phyloP scores from a whole-genome alignment of 2,797 vertebrate genomes.

The Dermochelys coriacea region DNA sequence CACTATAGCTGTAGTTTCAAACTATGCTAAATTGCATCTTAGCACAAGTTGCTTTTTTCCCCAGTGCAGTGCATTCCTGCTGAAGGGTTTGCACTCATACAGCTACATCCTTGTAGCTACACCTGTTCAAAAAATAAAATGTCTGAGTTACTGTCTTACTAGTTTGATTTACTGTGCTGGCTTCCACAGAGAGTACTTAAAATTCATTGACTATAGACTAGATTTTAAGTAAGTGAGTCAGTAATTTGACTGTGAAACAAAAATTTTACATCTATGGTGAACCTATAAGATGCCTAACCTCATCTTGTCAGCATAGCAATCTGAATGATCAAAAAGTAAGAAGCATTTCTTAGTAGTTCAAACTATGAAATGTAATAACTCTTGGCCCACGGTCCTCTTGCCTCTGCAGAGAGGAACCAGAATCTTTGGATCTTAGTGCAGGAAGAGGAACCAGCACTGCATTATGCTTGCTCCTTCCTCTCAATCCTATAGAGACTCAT shows the following conservation, averaged over 20 bases:
- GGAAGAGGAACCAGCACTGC: background rate
- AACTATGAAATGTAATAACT: background rate
- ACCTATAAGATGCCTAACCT: background rate
- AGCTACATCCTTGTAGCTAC: background rate
- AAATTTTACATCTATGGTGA: background rate
- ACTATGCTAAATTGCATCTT: background rate
- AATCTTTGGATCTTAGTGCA: background rate
- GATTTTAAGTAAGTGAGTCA: background rate
- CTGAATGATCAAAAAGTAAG: background rate
- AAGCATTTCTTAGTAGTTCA: background rate
- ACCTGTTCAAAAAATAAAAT: background rate
- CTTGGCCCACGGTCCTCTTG: background rate
- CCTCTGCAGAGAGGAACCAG: background rate
- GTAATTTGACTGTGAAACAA: background rate
- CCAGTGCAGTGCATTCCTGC: conserved; percentile 46
- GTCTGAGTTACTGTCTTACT: background rate
- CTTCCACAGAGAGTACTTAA: background rate
- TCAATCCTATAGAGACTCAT: background rate
- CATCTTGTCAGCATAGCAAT: background rate
- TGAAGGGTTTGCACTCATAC: conserved; percentile 32
- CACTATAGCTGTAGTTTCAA: background rate
- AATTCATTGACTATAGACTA: background rate
- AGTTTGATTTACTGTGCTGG: background rate
- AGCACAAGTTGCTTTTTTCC: background rate
- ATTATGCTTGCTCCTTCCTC: background rate